Evolutionary conservation across 2,797 vertebrate genomes (phyloP).

Genomic region (Microchirus variegatus): DNA sequence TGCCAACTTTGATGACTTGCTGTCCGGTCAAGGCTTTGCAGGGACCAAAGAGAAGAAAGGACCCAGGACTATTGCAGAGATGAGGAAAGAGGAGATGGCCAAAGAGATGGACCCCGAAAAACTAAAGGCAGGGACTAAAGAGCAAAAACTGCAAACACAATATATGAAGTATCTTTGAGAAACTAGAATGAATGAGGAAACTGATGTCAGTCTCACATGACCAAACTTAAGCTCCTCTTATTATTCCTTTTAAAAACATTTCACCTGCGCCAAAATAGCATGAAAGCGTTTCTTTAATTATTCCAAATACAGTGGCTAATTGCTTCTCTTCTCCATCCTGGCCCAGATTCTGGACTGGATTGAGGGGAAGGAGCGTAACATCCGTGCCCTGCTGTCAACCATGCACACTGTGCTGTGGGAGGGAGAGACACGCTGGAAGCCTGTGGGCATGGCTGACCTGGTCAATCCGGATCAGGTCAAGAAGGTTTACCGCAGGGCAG

Average conservation of each 20-base stretch:
- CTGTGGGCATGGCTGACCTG: slow-evolving; percentile 96
- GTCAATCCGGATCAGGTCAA: slow-evolving; percentile 98
- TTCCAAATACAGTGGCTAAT: slow-evolving; percentile 35
- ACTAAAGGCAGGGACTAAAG: slow-evolving; percentile 85
- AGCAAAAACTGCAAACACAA: background rate
- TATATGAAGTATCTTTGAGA: too few species aligned
- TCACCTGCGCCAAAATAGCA: slow-evolving; percentile 27
- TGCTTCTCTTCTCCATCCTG: background rate
- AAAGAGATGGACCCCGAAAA: slow-evolving; percentile 99
- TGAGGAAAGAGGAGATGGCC: slow-evolving; percentile 99
- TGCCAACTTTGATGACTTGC: slow-evolving; percentile 94
- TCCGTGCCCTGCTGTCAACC: slow-evolving; percentile 95
- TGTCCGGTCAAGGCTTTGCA: slow-evolving; percentile 94
- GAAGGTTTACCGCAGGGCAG: slow-evolving; percentile 94
- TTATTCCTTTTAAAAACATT: slow-evolving; percentile 35
- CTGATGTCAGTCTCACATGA: too few species aligned
- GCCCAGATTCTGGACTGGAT: slow-evolving; percentile 97
- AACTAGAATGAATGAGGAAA: too few species aligned
- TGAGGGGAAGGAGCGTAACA: slow-evolving; percentile 98
- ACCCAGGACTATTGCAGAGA: slow-evolving; percentile 97
- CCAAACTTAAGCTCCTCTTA: slow-evolving; percentile 37
- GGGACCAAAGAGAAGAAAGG: slow-evolving; percentile 94
- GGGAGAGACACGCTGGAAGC: slow-evolving; percentile 96
- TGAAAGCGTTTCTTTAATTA: slow-evolving; percentile 36
- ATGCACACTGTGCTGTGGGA: slow-evolving; percentile 99